Percentiles rank a stretch among this genome's conserved stretches.
Evolutionary conservation across 37 sponge, comb jelly and placozoan genomes (phyloP).

Genomic region (Bolinopsis microptera): DNA sequence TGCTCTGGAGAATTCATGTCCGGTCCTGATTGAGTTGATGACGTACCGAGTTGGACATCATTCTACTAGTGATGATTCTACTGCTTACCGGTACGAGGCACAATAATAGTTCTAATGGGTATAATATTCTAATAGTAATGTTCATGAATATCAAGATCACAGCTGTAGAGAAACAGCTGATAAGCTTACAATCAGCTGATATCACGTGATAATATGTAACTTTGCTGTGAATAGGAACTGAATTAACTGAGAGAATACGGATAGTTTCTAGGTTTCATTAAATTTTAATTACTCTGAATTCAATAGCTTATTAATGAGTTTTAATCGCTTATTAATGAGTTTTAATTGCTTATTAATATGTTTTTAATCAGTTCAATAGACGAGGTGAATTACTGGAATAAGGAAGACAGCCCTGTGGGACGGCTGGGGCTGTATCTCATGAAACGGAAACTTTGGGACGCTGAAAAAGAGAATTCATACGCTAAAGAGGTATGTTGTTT

Average conservation of each 20-base stretch:
- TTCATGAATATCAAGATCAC: too few species aligned
- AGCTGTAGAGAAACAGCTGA: too few species aligned
- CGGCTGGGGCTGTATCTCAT: slow-evolving; percentile 75
- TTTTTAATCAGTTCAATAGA: slow-evolving; percentile 67
- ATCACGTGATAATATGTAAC: too few species aligned
- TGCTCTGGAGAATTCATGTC: slow-evolving; percentile 75
- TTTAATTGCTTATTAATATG: neutral
- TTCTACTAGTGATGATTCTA: slow-evolving; percentile 95
- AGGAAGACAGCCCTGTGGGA: slow-evolving; percentile 68
- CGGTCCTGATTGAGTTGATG: slow-evolving; percentile 94
- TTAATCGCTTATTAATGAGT: too few species aligned
- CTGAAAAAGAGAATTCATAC: slow-evolving; percentile 68
- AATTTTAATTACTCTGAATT: too few species aligned
- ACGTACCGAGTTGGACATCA: slow-evolving; percentile 92
- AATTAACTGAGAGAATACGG: too few species aligned
- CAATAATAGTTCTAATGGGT: too few species aligned
- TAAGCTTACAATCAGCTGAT: too few species aligned
- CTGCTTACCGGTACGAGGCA: slow-evolving; percentile 74
- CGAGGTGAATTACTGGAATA: slow-evolving; percentile 78
- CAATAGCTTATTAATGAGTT: too few species aligned
- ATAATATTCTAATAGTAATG: too few species aligned
- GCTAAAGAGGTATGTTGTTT: slow-evolving; percentile 18
- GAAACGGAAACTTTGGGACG: slow-evolving; percentile 73
- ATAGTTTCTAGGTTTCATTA: too few species aligned
- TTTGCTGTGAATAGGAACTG: too few species aligned